phyloP scores from a whole-genome alignment of 2,888 invertebrate genomes.

The Caenorhabditis plicata region DNA sequence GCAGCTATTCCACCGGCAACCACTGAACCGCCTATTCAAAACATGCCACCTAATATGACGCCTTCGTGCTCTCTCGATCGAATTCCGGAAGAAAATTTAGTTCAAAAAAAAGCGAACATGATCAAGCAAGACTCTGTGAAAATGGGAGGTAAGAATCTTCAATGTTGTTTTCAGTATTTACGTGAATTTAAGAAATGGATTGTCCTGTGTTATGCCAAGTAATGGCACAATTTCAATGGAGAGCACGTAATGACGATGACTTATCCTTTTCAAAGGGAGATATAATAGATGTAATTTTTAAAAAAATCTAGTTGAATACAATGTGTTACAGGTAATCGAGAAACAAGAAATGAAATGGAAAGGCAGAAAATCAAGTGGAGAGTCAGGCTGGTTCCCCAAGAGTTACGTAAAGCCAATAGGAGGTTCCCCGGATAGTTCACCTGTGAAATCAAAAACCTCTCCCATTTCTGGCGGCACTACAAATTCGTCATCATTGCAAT shows the following conservation, averaged over 20 bases:
- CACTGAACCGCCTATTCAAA: constrained; percentile 42
- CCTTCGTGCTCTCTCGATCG: constrained; percentile 45
- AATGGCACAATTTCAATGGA: constrained; percentile 70
- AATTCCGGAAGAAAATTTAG: constrained; percentile 35
- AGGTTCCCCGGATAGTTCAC: not conserved
- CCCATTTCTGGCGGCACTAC: too few species aligned
- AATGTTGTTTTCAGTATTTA: not conserved
- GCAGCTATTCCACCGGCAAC: constrained; percentile 30
- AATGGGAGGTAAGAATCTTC: not conserved
- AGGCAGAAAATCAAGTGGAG: constrained; percentile 68
- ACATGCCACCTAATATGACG: constrained; percentile 48
- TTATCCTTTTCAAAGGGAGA: constrained; percentile 74
- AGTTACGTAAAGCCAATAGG: constrained; percentile 57
- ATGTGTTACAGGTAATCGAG: constrained; percentile 70
- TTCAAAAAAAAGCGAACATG: constrained; percentile 24
- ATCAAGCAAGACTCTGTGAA: too few species aligned
- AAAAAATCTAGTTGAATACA: too few species aligned
- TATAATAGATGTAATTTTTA: constrained; percentile 66
- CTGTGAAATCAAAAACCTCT: too few species aligned
- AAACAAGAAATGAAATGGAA: constrained; percentile 75
- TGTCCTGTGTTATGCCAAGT: constrained; percentile 31
- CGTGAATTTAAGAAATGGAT: not conserved
- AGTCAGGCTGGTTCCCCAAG: constrained; percentile 66
- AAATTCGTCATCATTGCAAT: too few species aligned
- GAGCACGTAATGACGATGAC: constrained; percentile 72